Evolutionary conservation across 2,113 vertebrate genomes (phyloP), one percentile per base, ranked within the genome.

Genomic region (Alexandromys fortis): DNA sequence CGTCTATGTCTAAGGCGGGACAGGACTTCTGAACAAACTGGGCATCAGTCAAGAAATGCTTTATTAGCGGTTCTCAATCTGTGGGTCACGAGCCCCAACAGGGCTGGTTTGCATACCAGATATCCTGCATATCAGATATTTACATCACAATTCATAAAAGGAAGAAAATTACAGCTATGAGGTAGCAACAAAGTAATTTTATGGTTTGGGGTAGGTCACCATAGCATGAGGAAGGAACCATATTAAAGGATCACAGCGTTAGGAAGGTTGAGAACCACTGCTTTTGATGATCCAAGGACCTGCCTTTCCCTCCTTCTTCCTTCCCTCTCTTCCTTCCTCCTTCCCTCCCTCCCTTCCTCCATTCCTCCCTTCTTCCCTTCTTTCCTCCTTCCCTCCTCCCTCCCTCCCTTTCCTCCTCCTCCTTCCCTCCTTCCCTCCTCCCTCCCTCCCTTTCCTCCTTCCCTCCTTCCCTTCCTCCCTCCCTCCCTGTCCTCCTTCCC

Each of bases 371-470:
- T 1, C 33, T 19, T 17, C 0, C 10, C 3, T 63, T 7, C 22
- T 0, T 75, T 8, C 33, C 21, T 10, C 13, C 2, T 0, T 49
- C 11, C 7, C 45, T 1, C 7, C 45, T 47, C 0, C 1, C 9
- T 1, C 4, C 0, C 6, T 28, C 16, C 5, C 13, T 30, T 1
- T 13, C 11, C 3, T 16, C 3, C 1, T 0, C 1, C 6, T 0
- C 2, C 0, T 6, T 26, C 14, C 4, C 21, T 10, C 13, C 2
- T 58, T n/a, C 33, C 6, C 14, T 11, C 13, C 19, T 33, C 13
- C 12, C 16, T 38, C 22, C 4, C 1, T 4, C 30, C 24, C 12
- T 2, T 21, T 3, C 13, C 3, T 17, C 5, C 7, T 4, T 17
- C 5, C 7, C 2, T 58, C 0, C 38, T 1, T 45, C 12, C 13